Evolutionary conservation across 2,113 vertebrate genomes (phyloP), one percentile per base, ranked within the genome.

Genomic region (Myrmophylax atrothorax): DNA sequence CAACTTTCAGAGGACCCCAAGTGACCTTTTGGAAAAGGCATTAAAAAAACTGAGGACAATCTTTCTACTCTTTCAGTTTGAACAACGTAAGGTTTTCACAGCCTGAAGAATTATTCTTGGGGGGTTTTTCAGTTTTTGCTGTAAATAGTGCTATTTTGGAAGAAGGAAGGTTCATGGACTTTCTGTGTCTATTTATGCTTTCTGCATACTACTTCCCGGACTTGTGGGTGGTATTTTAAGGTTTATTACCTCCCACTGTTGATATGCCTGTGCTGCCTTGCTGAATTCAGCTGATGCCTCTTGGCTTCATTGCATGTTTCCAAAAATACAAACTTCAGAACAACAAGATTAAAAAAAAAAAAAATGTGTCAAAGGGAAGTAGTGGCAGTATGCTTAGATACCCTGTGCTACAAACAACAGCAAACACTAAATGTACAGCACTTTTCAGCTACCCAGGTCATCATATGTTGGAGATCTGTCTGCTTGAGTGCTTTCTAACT

Each of bases 181-280:
- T 86, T 44, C 38, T 88, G 0, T 82, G 64, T 68, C 80, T 69
- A 38, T 93, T 89, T 84, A 89, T 89, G 95, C 89, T 92, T 68
- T 55, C 94, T 79, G 68, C 59, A 31, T 85, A 75, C 94, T 64
- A 76, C 52, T 90, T 93, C 94, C 90, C 10, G 3, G 79, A 82
- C 89, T 95, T 74, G 89, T 33, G 84, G 69, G 86, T 50, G 96
- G 53, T 98, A 98, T 98, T 98, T 98, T 97, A 94, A 97, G 97
- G 93, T 46, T 69, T 62, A 68, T 98, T 97, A 96, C 97, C 91
- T 97, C 91, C 78, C 87, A 40, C 69, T 23, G 92, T 85, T 97
- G 97, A 95, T 96, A 97, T 93, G 96, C 91, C 60, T 93, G 83
- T 1, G 0, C 90, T 97, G 97, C 94, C 84, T 97, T 55, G 18